Percentiles rank a stretch among this genome's conserved stretches.
phyloP scores from a whole-genome alignment of 2,113 vertebrate genomes.

The Stigmatopora nigra region DNA sequence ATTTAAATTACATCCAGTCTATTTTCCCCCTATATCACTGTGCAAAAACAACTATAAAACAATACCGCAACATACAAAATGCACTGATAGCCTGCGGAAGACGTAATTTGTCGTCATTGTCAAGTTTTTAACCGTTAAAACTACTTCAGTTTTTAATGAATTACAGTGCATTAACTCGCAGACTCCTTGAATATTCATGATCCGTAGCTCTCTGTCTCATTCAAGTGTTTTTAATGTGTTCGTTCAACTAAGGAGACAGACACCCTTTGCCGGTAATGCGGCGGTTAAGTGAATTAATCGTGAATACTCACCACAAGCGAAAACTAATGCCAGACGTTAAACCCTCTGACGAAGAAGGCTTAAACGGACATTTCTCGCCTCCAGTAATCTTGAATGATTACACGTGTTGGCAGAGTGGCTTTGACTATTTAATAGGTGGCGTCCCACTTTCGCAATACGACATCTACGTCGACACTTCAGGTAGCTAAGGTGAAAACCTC shows the following conservation, averaged over 20 bases:
- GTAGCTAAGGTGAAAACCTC: background rate
- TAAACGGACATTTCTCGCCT: constrained; percentile 2
- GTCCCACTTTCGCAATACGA: background rate
- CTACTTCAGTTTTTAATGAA: background rate
- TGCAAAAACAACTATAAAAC: background rate
- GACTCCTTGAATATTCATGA: background rate
- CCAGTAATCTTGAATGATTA: background rate
- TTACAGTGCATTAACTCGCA: background rate
- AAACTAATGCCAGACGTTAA: constrained; percentile 9
- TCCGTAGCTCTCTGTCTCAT: background rate
- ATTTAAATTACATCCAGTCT: background rate
- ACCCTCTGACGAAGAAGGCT: constrained; percentile 3
- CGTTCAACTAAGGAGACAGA: background rate
- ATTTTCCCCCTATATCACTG: background rate
- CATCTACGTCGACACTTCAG: background rate
- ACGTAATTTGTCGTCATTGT: no score
- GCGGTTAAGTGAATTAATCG: constrained; percentile 4
- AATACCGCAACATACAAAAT: background rate
- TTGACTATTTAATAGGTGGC: background rate
- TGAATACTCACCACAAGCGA: background rate
- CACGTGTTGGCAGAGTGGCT: background rate
- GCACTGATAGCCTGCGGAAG: background rate
- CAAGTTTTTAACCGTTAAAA: background rate
- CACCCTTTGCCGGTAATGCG: background rate
- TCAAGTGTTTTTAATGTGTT: background rate